Evolutionary conservation across 2,113 vertebrate species (phyloP), one percentile per base, ranked within the genome.

Genomic region (Percopsis transmontana): DNA sequence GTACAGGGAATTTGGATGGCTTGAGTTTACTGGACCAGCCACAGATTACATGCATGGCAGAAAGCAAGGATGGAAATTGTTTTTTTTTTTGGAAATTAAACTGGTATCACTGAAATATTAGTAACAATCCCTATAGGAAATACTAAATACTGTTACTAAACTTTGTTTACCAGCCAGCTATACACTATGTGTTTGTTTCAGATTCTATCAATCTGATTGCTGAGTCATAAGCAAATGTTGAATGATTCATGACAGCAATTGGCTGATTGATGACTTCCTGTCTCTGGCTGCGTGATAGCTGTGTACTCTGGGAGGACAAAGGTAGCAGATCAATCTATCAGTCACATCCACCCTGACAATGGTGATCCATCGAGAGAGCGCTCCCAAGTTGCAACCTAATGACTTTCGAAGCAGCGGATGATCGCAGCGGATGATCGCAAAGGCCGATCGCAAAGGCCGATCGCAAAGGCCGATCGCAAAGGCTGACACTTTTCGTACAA

Each of bases 241-340:
- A 68, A 76, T 77, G 68, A 73, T 76, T 80, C 55, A 57, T 63
- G 71, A 66, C 76, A 62, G 53, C 24, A 2, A 52, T 16, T 51
- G 78, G 70, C 74, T 84, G 81, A 89, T 66, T 60, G 77, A 89
- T 79, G 80, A 24, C 68, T 82, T 84, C 66, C 65, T 67, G 73
- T 70, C 57, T 55, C 52, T 44, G 63, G 10, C 33, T 20, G 47
- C 33, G 45, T 13, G 44, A 45, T 18, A 56, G 55, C 66, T 18
- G 40, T n/a, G 11, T 16, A 15, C 23, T 64, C 27, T 15, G 3
- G 27, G 57, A 72, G 70, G 60, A 76, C 66, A 24, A 2, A 45
- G 59, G 60, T 68, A 56, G 64, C 65, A 59, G 70, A 84, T 85
- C 85, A 79, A 81, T 88, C 72, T 66, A 40, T 83, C 80, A 67